These are phyloP conservation scores for Ichneumoninae sp. DNA, from an alignment of 2,888 invertebrate species.

Conservation along the genomic window DNA sequence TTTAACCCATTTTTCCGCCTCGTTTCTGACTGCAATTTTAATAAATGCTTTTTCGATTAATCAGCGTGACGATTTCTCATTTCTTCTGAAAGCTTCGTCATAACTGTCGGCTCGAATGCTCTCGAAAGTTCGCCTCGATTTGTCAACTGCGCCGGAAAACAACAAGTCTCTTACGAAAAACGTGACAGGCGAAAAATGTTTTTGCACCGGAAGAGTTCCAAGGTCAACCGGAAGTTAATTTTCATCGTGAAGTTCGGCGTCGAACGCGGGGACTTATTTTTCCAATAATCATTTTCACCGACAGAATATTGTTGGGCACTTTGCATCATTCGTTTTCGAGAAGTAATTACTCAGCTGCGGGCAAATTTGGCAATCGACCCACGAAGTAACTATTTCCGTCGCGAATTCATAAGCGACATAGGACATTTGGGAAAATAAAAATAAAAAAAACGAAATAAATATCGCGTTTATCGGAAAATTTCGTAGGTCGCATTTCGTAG, in stretches of 20 bases:
- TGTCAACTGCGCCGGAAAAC: neutral
- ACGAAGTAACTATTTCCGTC: slow-evolving; percentile 8
- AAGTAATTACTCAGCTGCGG: neutral
- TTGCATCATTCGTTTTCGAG: neutral
- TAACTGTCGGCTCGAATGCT: neutral
- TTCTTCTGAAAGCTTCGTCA: neutral
- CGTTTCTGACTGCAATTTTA: neutral
- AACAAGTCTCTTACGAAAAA: neutral
- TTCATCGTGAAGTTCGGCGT: neutral
- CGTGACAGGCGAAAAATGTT: neutral
- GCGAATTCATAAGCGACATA: slow-evolving; percentile 10
- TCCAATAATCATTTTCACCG: neutral
- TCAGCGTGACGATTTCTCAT: neutral
- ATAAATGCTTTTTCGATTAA: neutral
- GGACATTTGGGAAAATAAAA: slow-evolving; percentile 17
- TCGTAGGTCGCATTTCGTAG: slow-evolving; percentile 54
- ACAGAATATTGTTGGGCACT: neutral
- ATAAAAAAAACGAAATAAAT: neutral
- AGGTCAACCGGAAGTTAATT: neutral
- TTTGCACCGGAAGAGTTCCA: neutral
- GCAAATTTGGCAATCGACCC: neutral
- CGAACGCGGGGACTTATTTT: neutral
- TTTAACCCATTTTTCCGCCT: neutral
- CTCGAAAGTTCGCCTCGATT: neutral
- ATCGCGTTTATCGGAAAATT: slow-evolving; percentile 15